Base-by-base conservation (phyloP, 2,797 vertebrate species). In the Gymnodraco acuticeps region DNA sequence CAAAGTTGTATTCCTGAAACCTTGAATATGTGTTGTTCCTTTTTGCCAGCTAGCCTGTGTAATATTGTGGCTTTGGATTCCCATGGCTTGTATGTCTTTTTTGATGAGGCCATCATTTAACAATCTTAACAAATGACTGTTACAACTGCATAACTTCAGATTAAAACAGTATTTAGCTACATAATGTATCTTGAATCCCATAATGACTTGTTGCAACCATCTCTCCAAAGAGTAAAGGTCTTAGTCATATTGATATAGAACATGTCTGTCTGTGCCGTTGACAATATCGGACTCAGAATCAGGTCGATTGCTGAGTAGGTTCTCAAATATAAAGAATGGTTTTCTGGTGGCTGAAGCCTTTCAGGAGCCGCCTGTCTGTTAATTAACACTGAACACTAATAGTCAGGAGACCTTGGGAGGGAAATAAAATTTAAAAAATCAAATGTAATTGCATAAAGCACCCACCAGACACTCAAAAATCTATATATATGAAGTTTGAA, bases 311-410 rank as follows among this genome's bases (percentile, higher is more conserved):
- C 27, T 27, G 27, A 38, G 8, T 38, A 38, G 33, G 27, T 27
- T 27, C 27, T 27, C 33, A 38, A 9, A 38, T 9, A 38, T 38
- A 38, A 38, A 9, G 33, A 38, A 38, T 38, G 33, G 33, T 38
- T 58, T 69, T 73, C 70, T 68, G 45, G 46, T 50, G 52, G 16
- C 69, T 84, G 73, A 16, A 52, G 58, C 67, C 75, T 74, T 51
- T n/a, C 45, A 52, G 64, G 76, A 78, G 62, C 58, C 14, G 48
- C 38, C 52, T 67, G 62, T 81, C 75, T 82, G 70, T 84, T 91
- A 89, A 91, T 91, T 91, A 92, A 81, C 81, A 66, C 50, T 1
- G 2, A 63, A 73, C 69, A 81, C 70, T 84, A 88, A 87, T 75
- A 80, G 75, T 75, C 75, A 68, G 62, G 55, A 76, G 79, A 81